Percentiles rank a stretch among this genome's conserved stretches.
Evolutionary conservation across 2,888 invertebrate genomes (phyloP).

Genomic region (Mesoligia furuncula): DNA sequence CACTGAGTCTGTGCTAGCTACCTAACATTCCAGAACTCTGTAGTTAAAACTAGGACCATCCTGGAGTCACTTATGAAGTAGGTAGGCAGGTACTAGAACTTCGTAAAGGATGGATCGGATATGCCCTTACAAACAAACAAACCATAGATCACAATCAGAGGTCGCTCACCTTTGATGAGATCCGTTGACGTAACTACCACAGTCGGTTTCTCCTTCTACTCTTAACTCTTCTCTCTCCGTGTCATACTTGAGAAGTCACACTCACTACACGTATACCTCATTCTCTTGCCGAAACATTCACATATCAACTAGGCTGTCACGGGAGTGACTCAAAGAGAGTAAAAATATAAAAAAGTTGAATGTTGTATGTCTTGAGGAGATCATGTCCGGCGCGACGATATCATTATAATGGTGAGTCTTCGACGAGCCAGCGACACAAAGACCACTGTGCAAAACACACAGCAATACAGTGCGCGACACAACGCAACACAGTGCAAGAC

Average conservation of each 20-base stretch:
- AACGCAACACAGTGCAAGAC: background rate
- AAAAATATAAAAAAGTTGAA: conserved; percentile 6
- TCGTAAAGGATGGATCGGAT: background rate
- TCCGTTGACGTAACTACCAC: background rate
- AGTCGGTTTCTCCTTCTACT: background rate
- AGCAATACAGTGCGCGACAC: conserved; percentile 4
- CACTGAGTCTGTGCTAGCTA: background rate
- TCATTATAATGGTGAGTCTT: conserved; percentile 13
- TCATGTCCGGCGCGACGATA: conserved; percentile 37
- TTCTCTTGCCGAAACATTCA: background rate
- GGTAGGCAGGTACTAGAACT: background rate
- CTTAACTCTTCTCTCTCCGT: background rate
- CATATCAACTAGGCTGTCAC: conserved; percentile 10
- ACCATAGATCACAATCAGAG: background rate
- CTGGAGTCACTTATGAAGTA: background rate
- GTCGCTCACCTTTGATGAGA: conserved; percentile 33
- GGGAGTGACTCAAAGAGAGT: background rate
- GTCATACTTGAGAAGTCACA: conserved; percentile 13
- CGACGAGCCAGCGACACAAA: conserved; percentile 3
- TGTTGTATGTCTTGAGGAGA: conserved; percentile 10
- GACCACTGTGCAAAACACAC: background rate
- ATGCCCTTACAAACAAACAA: background rate
- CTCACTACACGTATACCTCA: background rate
- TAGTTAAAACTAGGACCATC: no score
- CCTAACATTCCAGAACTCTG: background rate